Evolutionary conservation across 2,113 vertebrate species (phyloP).

Genomic region (Protobothrops flavoviridis): DNA sequence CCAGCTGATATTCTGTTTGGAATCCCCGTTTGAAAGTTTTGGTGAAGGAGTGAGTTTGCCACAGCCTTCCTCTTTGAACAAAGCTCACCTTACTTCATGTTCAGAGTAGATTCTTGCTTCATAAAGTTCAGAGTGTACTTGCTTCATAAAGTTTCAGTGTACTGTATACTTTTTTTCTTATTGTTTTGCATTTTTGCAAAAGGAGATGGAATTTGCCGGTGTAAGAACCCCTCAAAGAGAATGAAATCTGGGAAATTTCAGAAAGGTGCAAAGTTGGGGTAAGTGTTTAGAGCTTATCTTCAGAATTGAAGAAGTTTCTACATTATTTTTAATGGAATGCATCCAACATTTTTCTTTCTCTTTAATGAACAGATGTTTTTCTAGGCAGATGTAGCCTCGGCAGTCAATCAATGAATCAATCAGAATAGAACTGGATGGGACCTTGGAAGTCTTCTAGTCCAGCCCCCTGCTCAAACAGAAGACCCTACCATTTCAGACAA

Average conservation of each 20-base stretch:
- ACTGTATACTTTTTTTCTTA: neutral
- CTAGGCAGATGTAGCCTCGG: neutral
- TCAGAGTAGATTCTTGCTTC: neutral
- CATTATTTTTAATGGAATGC: neutral
- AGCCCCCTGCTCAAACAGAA: too few relatives aligned
- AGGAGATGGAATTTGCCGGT: neutral
- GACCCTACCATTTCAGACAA: neutral
- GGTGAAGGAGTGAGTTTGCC: neutral
- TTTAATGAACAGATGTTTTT: neutral
- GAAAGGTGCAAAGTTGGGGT: neutral
- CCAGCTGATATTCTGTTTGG: neutral
- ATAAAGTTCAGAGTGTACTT: neutral
- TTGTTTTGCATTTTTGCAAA: neutral
- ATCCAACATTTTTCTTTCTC: neutral
- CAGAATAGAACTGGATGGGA: too few relatives aligned
- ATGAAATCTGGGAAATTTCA: neutral
- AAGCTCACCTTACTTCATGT: neutral
- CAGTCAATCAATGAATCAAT: neutral
- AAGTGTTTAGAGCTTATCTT: neutral
- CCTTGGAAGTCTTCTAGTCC: too few relatives aligned
- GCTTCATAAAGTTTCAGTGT: neutral
- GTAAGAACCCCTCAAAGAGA: neutral
- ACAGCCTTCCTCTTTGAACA: neutral
- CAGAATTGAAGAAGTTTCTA: neutral
- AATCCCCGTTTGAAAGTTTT: neutral